Percentiles rank a stretch among this genome's conserved stretches.
phyloP scores from a whole-genome alignment of 1,140 invertebrate genomes.

The Penaeus indicus region DNA sequence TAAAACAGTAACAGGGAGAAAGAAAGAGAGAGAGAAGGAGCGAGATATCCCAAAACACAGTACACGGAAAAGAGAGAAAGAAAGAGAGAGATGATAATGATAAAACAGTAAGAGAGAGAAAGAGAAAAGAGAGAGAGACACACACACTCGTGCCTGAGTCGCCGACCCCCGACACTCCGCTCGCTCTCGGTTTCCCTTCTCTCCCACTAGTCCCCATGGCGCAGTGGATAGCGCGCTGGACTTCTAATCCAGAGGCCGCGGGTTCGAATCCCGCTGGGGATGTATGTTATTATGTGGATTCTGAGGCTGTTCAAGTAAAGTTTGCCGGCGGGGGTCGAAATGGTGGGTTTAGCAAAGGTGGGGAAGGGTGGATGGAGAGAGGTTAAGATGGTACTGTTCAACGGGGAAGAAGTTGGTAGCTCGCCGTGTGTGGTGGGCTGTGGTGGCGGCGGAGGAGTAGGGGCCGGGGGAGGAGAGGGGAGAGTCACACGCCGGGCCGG shows the following conservation, averaged over 20 bases:
- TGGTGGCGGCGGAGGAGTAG: neutral
- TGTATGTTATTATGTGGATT: slow-evolving; percentile 48
- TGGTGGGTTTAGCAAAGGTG: too few relatives aligned
- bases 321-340: neutral
- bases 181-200: slow-evolving; percentile 41
- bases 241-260: slow-evolving; percentile 62
- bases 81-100: too few relatives aligned
- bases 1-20: neutral
- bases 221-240: slow-evolving; percentile 62
- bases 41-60: neutral
- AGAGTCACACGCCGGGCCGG: neutral
- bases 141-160: too few relatives aligned
- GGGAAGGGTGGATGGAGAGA: neutral
- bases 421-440: neutral
- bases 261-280: slow-evolving; percentile 62
- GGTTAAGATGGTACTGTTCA: slow-evolving; percentile 12
- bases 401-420: too few relatives aligned
- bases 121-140: too few relatives aligned
- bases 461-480: neutral
- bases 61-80: too few relatives aligned
- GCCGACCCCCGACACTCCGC: neutral
- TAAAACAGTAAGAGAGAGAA: too few relatives aligned
- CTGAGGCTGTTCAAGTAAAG: neutral
- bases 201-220: slow-evolving; percentile 53
- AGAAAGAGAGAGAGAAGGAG: slow-evolving; percentile 20